These are phyloP conservation scores for Mythimna ferrago DNA, from an alignment of 2,888 invertebrate species.

Conservation along the genomic window DNA sequence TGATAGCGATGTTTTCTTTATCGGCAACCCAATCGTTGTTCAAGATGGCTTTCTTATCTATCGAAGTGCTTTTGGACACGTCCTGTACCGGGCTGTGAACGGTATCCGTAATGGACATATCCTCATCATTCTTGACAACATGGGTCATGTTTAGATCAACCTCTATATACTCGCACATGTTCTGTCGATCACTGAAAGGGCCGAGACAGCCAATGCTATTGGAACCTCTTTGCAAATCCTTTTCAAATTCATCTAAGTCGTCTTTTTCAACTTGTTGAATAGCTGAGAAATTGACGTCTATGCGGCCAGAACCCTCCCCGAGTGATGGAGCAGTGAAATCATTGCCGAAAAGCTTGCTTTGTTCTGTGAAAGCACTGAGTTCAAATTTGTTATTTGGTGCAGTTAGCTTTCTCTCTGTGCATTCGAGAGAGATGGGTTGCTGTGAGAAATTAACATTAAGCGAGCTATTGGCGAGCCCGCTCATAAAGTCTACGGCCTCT, in stretches of 20 bases:
- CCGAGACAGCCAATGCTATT: conserved; percentile 68
- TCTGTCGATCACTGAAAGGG: conserved; percentile 66
- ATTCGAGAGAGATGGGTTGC: conserved; percentile 75
- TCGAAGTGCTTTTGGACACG: conserved; percentile 68
- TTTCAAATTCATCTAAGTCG: conserved; percentile 83
- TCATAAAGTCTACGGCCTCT: conserved; percentile 76
- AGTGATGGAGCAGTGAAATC: conserved; percentile 73
- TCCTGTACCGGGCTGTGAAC: conserved; percentile 79
- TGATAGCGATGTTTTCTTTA: conserved; percentile 84
- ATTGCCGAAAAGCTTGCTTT: conserved; percentile 79
- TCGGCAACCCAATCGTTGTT: conserved; percentile 77
- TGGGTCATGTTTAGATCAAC: conserved; percentile 82
- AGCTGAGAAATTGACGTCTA: conserved; percentile 81
- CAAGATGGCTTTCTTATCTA: conserved; percentile 63
- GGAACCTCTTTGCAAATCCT: conserved; percentile 71
- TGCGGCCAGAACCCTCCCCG: conserved; percentile 76
- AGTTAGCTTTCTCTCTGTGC: conserved; percentile 70
- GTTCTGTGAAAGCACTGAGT: conserved; percentile 79
- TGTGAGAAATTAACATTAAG: conserved; percentile 76
- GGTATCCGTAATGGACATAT: conserved; percentile 86
- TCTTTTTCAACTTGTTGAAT: conserved; percentile 74
- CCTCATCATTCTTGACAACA: conserved; percentile 72
- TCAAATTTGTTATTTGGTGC: conserved; percentile 78
- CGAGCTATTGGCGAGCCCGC: conserved; percentile 67
- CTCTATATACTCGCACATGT: conserved; percentile 82